Conservation (phyloP, 2,797 vertebrate genomes). For the Poeciliopsis turneri region DNA sequence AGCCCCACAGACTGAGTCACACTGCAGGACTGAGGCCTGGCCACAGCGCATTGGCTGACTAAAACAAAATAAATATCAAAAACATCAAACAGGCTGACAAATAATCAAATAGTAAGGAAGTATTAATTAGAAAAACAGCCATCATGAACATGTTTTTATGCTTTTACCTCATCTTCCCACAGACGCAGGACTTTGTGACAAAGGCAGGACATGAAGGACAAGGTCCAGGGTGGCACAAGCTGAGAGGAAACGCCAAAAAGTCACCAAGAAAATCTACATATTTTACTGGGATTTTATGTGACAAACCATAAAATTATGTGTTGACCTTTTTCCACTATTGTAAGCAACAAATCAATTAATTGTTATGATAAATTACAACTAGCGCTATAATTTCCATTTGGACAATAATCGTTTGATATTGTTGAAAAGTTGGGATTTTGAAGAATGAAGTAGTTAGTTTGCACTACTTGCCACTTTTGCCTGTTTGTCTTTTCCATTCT, state of each 20-base stretch:
- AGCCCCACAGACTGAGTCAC: constrained; percentile 87
- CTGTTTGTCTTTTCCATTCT: no score
- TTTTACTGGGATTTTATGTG: background rate
- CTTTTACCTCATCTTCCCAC: constrained; percentile 91
- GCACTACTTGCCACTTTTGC: no score
- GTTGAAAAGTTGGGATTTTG: no score
- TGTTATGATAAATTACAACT: no score
- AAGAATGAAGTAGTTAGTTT: no score
- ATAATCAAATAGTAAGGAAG: background rate
- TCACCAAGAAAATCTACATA: background rate
- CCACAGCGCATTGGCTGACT: constrained; percentile 97
- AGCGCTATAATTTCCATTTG: no score
- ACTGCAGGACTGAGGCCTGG: constrained; percentile 85
- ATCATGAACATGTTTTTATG: background rate
- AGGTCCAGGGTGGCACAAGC: constrained; percentile 96
- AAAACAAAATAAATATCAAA: constrained; percentile 31
- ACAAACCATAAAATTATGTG: background rate
- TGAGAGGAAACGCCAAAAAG: constrained; percentile 63
- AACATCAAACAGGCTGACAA: no score
- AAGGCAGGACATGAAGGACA: constrained; percentile 97
- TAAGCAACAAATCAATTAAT: background rate
- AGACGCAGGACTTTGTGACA: constrained; percentile 91
- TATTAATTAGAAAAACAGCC: background rate
- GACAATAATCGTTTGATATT: no score
- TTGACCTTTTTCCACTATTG: background rate